Evolutionary conservation across 2,888 invertebrate genomes (phyloP).

Genomic region (Chaetoderma sp.): DNA sequence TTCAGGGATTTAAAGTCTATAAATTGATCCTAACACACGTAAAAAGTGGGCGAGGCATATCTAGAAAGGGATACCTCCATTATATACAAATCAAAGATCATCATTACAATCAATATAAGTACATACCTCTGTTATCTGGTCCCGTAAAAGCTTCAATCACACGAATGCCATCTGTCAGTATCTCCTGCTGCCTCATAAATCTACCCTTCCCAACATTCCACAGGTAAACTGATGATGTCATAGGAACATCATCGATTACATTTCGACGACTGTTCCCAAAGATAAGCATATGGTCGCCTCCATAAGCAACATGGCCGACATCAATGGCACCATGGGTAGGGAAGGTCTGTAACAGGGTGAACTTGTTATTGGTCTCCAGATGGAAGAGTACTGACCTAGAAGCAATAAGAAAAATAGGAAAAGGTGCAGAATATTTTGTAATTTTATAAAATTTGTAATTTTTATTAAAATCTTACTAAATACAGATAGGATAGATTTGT

Average conservation of each 20-base stretch:
- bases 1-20: too few relatives aligned
- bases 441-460: too few relatives aligned
- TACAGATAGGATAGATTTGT: too few relatives aligned
- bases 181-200: constrained; percentile 53
- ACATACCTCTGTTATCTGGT: not conserved
- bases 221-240: constrained; percentile 50
- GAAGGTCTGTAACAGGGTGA: constrained; percentile 59
- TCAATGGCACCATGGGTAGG: constrained; percentile 55
- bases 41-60: too few relatives aligned
- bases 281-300: constrained; percentile 47
- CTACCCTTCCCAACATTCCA: constrained; percentile 50
- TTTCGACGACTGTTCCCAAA: constrained; percentile 61
- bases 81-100: too few relatives aligned
- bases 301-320: constrained; percentile 44
- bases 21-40: too few relatives aligned
- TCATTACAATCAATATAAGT: too few relatives aligned
- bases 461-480: too few relatives aligned
- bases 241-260: constrained; percentile 44
- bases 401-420: constrained; percentile 5
- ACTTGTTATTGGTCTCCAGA: constrained; percentile 44
- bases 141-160: constrained; percentile 40
- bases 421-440: not conserved
- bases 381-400: constrained; percentile 62
- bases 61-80: too few relatives aligned
- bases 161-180: constrained; percentile 48